Conservation (phyloP, 2,888 invertebrate species). For the Cetonia aurata region DNA sequence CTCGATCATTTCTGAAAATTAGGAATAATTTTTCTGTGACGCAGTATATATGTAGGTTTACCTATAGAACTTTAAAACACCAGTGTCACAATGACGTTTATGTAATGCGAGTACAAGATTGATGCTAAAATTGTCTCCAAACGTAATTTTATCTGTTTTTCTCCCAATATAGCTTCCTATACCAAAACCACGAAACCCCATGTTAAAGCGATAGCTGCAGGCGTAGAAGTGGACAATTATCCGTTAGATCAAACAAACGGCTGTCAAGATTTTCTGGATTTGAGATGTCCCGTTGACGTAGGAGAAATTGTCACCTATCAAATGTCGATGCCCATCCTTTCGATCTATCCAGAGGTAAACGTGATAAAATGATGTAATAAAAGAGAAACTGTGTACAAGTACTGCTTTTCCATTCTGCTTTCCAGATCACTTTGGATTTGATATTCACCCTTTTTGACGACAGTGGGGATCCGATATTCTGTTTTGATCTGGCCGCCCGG, state of each 20-base stretch:
- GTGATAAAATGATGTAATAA: too few species aligned
- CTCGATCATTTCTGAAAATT: too few species aligned
- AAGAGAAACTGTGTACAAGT: neutral
- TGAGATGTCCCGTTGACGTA: slow-evolving; percentile 13
- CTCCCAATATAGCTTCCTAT: slow-evolving; percentile 4
- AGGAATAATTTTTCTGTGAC: too few species aligned
- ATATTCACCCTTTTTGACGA: slow-evolving; percentile 18
- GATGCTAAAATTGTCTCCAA: too few species aligned
- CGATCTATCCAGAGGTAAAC: slow-evolving; percentile 21
- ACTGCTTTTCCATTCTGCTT: neutral
- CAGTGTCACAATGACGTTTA: slow-evolving; percentile 44
- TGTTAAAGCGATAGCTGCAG: slow-evolving; percentile 11
- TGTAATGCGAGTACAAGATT: slow-evolving; percentile 16
- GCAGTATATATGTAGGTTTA: too few species aligned
- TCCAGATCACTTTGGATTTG: slow-evolving; percentile 10
- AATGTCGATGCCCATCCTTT: slow-evolving; percentile 3
- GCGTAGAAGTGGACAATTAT: neutral
- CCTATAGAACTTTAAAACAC: neutral
- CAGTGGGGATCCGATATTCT: neutral
- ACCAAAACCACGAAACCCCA: neutral
- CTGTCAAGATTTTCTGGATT: slow-evolving; percentile 17
- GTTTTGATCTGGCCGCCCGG: slow-evolving; percentile 2
- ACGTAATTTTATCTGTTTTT: neutral
- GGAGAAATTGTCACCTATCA: slow-evolving; percentile 20
- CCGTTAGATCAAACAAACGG: slow-evolving; percentile 18